Evolutionary conservation across 2,113 vertebrate species (phyloP).

Genomic region (Struthidea cinerea): DNA sequence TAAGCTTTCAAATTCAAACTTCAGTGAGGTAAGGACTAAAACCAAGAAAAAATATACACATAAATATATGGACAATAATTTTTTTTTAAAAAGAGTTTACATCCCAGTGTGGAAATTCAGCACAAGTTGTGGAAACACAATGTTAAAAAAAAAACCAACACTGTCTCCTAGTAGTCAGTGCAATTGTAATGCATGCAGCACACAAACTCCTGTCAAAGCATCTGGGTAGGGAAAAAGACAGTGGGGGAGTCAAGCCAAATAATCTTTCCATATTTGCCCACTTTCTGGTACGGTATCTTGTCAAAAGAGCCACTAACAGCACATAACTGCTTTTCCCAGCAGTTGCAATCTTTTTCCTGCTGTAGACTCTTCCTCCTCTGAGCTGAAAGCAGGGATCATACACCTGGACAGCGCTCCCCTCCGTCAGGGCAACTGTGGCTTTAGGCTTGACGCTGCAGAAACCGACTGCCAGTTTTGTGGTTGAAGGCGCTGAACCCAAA

Average conservation of each 20-base stretch:
- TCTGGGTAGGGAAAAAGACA: background rate
- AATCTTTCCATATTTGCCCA: background rate
- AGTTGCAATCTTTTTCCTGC: background rate
- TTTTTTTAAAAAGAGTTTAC: background rate
- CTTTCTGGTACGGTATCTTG: background rate
- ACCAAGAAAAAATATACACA: background rate
- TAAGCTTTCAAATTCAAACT: background rate
- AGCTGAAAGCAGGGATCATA: background rate
- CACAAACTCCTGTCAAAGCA: background rate
- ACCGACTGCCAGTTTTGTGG: background rate
- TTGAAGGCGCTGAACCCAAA: background rate
- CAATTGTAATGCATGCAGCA: background rate
- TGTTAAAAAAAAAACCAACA: background rate
- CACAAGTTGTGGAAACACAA: background rate
- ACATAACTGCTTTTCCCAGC: background rate
- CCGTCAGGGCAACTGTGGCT: background rate
- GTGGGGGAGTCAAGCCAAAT: background rate
- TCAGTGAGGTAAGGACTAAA: background rate
- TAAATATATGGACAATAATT: background rate
- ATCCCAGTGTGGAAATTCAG: background rate
- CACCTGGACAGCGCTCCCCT: background rate
- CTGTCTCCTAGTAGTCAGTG: background rate
- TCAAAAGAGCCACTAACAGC: background rate
- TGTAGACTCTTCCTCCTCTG: background rate
- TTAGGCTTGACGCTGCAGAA: background rate